A percentile compares a stretch with the other conserved stretches of the same genome.
Evolutionary conservation across 2,113 vertebrate genomes (phyloP).

Genomic region (Maccullochella peelii): DNA sequence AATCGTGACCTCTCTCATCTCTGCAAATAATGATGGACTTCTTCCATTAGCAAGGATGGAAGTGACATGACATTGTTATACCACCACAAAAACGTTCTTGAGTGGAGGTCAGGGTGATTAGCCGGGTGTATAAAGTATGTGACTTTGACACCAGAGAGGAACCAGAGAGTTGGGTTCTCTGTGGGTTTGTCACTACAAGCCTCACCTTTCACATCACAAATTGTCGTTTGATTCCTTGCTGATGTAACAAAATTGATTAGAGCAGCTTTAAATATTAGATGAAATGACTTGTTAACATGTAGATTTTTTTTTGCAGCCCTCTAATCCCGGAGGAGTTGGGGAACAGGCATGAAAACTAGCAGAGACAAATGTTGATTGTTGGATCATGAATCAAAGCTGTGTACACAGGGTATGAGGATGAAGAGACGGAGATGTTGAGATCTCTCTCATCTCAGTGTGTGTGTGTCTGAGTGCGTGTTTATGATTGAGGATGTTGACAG

Average conservation of each 20-base stretch:
- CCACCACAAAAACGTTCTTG: no score
- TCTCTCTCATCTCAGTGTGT: neutral
- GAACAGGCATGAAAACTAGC: neutral
- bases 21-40: no score
- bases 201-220: neutral
- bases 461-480: neutral
- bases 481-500: slow-evolving; percentile 39
- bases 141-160: no score
- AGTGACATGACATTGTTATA: no score
- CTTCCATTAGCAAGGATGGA: neutral
- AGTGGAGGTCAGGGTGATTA: no score
- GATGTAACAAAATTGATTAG: neutral
- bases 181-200: neutral
- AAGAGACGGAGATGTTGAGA: neutral
- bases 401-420: slow-evolving; percentile 10
- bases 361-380: slow-evolving; percentile 1
- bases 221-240: neutral
- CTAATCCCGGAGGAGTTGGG: neutral
- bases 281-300: neutral
- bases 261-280: neutral
- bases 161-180: neutral
- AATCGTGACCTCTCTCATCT: no score
- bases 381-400: slow-evolving; percentile 35
- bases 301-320: neutral
- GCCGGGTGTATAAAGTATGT: no score